phyloP scores from a whole-genome alignment of 2,888 invertebrate genomes.

The Orthonychiurus folsomi region DNA sequence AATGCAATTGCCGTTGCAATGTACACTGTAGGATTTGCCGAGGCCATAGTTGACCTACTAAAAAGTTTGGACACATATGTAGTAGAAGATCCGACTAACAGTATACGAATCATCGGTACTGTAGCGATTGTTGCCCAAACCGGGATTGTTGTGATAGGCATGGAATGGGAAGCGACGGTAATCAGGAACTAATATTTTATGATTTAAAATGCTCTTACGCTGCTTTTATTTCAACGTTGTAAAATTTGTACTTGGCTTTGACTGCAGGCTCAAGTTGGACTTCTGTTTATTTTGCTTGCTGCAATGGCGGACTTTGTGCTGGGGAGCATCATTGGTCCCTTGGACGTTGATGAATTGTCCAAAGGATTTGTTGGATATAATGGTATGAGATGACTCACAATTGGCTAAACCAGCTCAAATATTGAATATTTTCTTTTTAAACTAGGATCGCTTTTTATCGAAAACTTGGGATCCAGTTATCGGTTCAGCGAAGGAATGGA shows the following conservation, averaged over 20 bases:
- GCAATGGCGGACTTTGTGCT: slow-evolving; percentile 51
- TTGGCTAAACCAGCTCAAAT: not conserved
- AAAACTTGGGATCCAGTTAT: slow-evolving; percentile 73
- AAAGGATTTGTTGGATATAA: slow-evolving; percentile 50
- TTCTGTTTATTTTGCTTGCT: slow-evolving; percentile 46
- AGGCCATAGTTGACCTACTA: slow-evolving; percentile 56
- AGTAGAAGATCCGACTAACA: slow-evolving; percentile 56
- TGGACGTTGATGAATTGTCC: slow-evolving; percentile 43
- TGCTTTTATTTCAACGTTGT: slow-evolving; percentile 1
- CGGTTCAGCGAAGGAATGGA: slow-evolving; percentile 61
- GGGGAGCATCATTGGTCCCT: slow-evolving; percentile 49
- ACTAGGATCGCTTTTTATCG: slow-evolving; percentile 59
- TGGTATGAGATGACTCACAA: slow-evolving; percentile 22
- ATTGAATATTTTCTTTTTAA: not conserved
- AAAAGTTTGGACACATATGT: slow-evolving; percentile 52
- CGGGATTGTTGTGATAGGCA: slow-evolving; percentile 50
- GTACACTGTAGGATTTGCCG: slow-evolving; percentile 55
- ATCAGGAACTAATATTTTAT: slow-evolving; percentile 38
- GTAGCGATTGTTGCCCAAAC: slow-evolving; percentile 47
- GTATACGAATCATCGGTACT: slow-evolving; percentile 46
- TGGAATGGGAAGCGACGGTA: slow-evolving; percentile 53
- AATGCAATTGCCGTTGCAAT: slow-evolving; percentile 49
- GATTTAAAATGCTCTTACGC: not conserved
- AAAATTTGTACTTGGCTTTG: slow-evolving; percentile 35
- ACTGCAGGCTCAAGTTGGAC: slow-evolving; percentile 48